A percentile compares a stretch with the other conserved stretches of the same genome.
Conservation (phyloP, 2,113 vertebrate genomes). For the Junco hyemalis region DNA sequence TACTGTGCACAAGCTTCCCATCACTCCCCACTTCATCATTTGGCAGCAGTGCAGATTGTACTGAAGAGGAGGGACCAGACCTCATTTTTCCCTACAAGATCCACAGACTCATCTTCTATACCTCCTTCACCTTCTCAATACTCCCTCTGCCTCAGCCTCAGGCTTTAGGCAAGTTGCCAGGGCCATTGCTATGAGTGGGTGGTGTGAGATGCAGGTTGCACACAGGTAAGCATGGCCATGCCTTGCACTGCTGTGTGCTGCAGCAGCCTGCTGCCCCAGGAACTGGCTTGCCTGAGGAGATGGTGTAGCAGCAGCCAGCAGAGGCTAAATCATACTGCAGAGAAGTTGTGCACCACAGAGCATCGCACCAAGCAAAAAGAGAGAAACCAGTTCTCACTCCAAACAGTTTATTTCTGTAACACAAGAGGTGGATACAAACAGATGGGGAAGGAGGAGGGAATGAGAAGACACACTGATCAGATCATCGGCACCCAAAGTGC, state of each 20-base stretch:
- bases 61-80: neutral
- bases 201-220: neutral
- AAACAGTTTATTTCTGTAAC: slow-evolving; percentile 31
- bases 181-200: neutral
- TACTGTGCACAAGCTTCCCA: neutral
- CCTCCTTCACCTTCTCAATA: neutral
- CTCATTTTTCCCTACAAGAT: neutral
- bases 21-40: neutral
- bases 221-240: neutral
- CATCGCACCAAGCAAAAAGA: neutral
- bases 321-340: neutral
- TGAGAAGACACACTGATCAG: neutral
- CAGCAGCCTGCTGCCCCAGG: neutral
- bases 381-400: neutral
- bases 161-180: neutral
- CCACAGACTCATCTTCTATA: neutral
- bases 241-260: rapidly evolving
- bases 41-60: neutral
- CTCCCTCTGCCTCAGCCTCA: neutral
- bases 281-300: neutral
- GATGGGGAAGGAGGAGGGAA: slow-evolving; percentile 63
- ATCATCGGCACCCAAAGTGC: slow-evolving; percentile 13
- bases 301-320: neutral
- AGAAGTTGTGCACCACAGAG: neutral
- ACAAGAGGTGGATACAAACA: slow-evolving; percentile 39